Conservation (phyloP, 2,797 vertebrate species). For the Tangara arthus region DNA sequence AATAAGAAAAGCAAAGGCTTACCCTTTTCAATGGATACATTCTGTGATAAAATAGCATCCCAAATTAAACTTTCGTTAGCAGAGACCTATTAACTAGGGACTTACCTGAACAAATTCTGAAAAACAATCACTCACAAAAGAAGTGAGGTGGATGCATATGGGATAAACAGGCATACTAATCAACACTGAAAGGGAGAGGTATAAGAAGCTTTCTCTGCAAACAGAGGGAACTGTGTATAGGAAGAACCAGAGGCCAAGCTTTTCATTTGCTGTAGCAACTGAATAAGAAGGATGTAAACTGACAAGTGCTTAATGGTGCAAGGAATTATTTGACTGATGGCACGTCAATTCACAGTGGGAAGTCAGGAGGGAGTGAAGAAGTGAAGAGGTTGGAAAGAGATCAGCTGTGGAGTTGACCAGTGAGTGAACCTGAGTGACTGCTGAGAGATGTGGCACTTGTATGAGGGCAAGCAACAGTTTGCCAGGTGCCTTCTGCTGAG, state of each 20-base stretch:
- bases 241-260: background rate
- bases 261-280: background rate
- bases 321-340: constrained; percentile 4
- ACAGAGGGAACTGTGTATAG: background rate
- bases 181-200: background rate
- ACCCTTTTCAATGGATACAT: background rate
- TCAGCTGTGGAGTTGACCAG: background rate
- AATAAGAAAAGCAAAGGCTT: background rate
- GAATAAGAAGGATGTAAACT: background rate
- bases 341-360: background rate
- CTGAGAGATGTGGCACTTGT: background rate
- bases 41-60: background rate
- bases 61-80: background rate
- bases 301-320: background rate
- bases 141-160: background rate
- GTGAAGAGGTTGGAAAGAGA: background rate
- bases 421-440: background rate
- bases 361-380: background rate
- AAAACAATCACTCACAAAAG: background rate
- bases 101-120: background rate
- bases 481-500: background rate
- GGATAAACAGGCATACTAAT: background rate
- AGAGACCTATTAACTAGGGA: background rate
- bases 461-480: background rate
- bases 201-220: background rate